phyloP scores from a whole-genome alignment of 1,140 invertebrate species.

The Drosophila tani region DNA sequence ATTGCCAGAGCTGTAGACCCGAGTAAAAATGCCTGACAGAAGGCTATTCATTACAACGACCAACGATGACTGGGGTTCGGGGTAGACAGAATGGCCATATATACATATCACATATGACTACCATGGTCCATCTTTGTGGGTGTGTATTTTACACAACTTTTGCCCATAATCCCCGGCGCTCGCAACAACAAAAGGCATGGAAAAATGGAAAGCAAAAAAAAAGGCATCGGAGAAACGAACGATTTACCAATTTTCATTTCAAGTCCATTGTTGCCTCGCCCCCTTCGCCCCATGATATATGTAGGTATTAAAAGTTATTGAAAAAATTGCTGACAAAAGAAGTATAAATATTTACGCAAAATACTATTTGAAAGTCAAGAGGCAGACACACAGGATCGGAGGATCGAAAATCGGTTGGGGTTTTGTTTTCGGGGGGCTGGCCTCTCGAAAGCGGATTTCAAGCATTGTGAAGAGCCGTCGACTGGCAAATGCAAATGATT shows the following conservation, averaged over 20 bases:
- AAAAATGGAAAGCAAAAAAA: slow-evolving; percentile 4
- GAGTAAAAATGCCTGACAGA: slow-evolving; percentile 51
- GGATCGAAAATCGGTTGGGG: slow-evolving; percentile 16
- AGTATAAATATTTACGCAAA: slow-evolving; percentile 82
- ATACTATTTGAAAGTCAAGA: slow-evolving; percentile 75
- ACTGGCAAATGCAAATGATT: slow-evolving; percentile 58
- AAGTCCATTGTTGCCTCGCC: slow-evolving; percentile 64
- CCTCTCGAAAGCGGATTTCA: slow-evolving; percentile 43
- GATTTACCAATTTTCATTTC: slow-evolving; percentile 73
- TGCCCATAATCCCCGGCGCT: slow-evolving; percentile 57
- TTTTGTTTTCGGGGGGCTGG: not conserved
- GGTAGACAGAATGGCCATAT: slow-evolving; percentile 34
- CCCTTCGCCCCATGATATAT: slow-evolving; percentile 61
- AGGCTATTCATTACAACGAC: slow-evolving; percentile 80
- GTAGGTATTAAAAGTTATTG: slow-evolving; percentile 81
- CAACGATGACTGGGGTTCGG: slow-evolving; percentile 41
- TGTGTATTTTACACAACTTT: slow-evolving; percentile 71
- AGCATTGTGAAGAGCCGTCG: slow-evolving; percentile 52
- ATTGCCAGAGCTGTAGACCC: slow-evolving; percentile 57
- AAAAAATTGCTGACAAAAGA: slow-evolving; percentile 84
- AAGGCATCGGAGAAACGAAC: slow-evolving; percentile 18
- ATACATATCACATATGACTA: slow-evolving; percentile 39
- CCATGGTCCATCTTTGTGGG: slow-evolving; percentile 22
- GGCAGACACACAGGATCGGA: slow-evolving; percentile 24
- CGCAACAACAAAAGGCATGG: slow-evolving; percentile 30